Base-by-base conservation (phyloP, 1,140 invertebrate species). In the Euura lappo region DNA sequence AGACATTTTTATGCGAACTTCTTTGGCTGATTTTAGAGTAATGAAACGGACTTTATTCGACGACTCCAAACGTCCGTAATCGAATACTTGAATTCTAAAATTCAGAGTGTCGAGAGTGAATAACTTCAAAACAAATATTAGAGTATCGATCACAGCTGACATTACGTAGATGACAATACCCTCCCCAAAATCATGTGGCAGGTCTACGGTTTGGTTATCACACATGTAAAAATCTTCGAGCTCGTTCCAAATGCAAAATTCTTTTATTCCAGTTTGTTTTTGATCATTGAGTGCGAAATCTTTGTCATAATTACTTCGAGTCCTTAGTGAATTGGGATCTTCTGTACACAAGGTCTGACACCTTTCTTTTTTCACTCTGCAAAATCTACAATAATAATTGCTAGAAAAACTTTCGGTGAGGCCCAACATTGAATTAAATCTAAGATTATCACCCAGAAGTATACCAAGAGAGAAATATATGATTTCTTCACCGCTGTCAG, bases 181-280 rank as follows among this genome's bases (percentile, higher is more conserved):
- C 76, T 86, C 84, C 45, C 81, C 78, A 28, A 86, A 67, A 75
- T 87, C 85, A 74, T 87, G 83, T 84, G 85, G 84, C 7, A 79
- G 45, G 76, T 86, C 84, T 68, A 83, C 79, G n/a, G 75, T 75
- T 70, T 78, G 76, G 78, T 87, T 86, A 43, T 81, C 69, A 51
- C 79, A 79, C 46, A 84, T 77, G 77, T 85, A 79, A 78, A 86
- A 87, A 76, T 79, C 73, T 42, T 67, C 66, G 4, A 86, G 42
- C 10, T 68, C 44, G 71, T 84, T 75, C 69, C 79, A 87, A 68
- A 84, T 71, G 73, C 81, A 86, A 65, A 44, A 65, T 76, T 80
- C 77, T 78, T 85, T 86, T 45, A 87, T 79, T 64, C 82, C 81
- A 65, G 13, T 70, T 44, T 11, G 4, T 43, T 10, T 64, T 6